Conservation (phyloP, 92 coral and sea anemone genomes). For the Siderastrea siderea region DNA sequence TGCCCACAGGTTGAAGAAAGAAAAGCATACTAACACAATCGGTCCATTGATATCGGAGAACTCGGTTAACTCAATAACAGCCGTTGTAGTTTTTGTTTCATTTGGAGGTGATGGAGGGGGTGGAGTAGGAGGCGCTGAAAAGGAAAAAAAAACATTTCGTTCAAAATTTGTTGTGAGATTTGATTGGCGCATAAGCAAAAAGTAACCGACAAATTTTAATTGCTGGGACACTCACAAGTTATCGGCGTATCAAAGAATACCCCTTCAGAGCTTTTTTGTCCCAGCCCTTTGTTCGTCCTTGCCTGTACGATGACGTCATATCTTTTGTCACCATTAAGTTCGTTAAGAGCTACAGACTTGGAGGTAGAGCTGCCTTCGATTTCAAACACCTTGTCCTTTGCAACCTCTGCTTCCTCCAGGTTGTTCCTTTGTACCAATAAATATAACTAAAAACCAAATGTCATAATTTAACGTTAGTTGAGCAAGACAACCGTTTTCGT, state of each 20-base stretch:
- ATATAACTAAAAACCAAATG: neutral
- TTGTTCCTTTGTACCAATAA: neutral
- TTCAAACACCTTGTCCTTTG: neutral
- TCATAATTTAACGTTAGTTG: neutral
- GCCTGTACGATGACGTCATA: slow-evolving; percentile 51
- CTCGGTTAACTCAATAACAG: slow-evolving; percentile 2
- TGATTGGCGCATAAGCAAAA: too few relatives aligned
- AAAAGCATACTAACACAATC: neutral
- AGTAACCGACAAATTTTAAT: too few relatives aligned
- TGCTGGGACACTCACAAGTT: slow-evolving; percentile 36
- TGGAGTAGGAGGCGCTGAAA: slow-evolving; percentile 10
- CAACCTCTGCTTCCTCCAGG: neutral
- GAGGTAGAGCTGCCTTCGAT: slow-evolving; percentile 9
- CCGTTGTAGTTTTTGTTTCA: slow-evolving; percentile 8
- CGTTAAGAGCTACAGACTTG: slow-evolving; percentile 1
- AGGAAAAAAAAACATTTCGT: too few relatives aligned
- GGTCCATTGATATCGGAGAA: slow-evolving; percentile 14
- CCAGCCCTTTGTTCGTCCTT: slow-evolving; percentile 49
- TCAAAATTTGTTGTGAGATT: too few relatives aligned
- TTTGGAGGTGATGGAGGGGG: neutral
- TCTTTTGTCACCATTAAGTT: slow-evolving; percentile 40
- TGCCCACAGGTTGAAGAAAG: too few relatives aligned
- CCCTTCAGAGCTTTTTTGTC: slow-evolving; percentile 18
- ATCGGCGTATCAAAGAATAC: slow-evolving; percentile 29
- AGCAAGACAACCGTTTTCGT: too few relatives aligned